Evolutionary conservation across 2,797 vertebrate species (phyloP).

Genomic region (Pempheris klunzingeri): DNA sequence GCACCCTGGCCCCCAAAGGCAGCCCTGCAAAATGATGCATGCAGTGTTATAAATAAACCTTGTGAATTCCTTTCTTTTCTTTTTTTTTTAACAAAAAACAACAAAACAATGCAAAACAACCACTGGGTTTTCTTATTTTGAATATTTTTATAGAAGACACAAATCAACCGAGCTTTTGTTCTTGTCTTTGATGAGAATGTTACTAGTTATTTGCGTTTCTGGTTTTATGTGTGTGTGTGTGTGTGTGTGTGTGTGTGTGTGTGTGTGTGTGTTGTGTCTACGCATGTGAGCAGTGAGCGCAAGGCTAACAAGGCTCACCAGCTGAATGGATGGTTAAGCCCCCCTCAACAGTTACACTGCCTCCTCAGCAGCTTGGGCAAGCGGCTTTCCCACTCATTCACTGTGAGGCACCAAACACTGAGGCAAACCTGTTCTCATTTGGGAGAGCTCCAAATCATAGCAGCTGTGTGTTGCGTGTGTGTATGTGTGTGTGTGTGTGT

Average conservation of each 20-base stretch:
- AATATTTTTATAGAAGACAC: constrained; percentile 47
- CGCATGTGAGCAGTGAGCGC: constrained; percentile 46
- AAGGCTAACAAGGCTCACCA: constrained; percentile 78
- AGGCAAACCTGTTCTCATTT: constrained; percentile 75
- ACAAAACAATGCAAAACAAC: constrained; percentile 73
- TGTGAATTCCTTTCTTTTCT: constrained; percentile 28
- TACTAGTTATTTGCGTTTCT: constrained; percentile 22
- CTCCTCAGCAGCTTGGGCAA: constrained; percentile 66
- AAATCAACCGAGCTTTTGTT: constrained; percentile 52
- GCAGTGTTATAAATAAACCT: constrained; percentile 82
- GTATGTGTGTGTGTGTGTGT: constrained; percentile 30
- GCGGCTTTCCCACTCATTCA: constrained; percentile 68
- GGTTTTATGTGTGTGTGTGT: constrained; percentile 25
- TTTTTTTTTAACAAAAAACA: constrained; percentile 66
- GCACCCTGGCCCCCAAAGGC: constrained; percentile 77
- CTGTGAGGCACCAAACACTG: constrained; percentile 63
- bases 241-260: constrained; percentile 17
- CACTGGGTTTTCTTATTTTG: constrained; percentile 48
- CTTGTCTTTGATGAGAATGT: constrained; percentile 62
- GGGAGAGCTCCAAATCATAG: constrained; percentile 77
- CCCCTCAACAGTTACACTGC: constrained; percentile 60
- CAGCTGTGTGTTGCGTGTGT: constrained; percentile 68
- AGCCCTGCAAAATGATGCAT: constrained; percentile 83
- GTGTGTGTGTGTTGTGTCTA: constrained; percentile 32
- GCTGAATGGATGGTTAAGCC: constrained; percentile 76